Base-by-base conservation (phyloP, 2,888 invertebrate species). In the Pachycephus smyrnensis region DNA sequence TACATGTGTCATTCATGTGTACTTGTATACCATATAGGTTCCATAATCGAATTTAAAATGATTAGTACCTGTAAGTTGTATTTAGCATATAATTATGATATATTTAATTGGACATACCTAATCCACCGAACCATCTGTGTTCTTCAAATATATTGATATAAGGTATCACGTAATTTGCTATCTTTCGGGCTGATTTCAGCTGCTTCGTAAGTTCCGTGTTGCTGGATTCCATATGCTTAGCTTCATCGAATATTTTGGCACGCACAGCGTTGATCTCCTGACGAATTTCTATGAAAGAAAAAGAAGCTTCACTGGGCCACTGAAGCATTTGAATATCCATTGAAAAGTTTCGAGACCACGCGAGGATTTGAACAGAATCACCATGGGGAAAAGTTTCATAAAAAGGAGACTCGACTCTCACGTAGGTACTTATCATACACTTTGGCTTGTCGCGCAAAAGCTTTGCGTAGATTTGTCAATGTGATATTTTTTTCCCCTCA, bases 71-170 rank as follows among this genome's bases (percentile, higher is more conserved):
- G 23, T 6, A 23, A 55, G 23, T 23, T 23, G 9, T 55, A 23
- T 23, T 40, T 40, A 40, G 23, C 55, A 23, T 6, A 55, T 55
- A 55, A 23, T 55, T 23, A 55, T 40, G 6, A 12, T 55, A 23
- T 0, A 23, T 55, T 6, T 55, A 23, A 23, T 55, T 55, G 23
- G 76, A 86, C 92, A 90, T 91, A 95, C 95, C 94, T 82, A 95
- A 88, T 88, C 95, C 94, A 71, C 93, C 86, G 73, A 93, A 91
- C 95, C 95, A 95, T 83, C 95, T 92, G 92, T 93, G 94, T 84
- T 94, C 92, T 86, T 95, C 95, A 86, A 94, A 93, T 77, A 91
- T 91, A 82, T 93, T 93, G 73, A 94, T 79, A 80, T 89, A 89
- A 30, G 90, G 91, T 32, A 88, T 80, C 12, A 85, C 79, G 76